A percentile compares a stretch with the other conserved stretches of the same genome.
These are phyloP conservation scores for Callaeas wilsoni DNA, from an alignment of 2,113 vertebrate species.

Conservation along the genomic window DNA sequence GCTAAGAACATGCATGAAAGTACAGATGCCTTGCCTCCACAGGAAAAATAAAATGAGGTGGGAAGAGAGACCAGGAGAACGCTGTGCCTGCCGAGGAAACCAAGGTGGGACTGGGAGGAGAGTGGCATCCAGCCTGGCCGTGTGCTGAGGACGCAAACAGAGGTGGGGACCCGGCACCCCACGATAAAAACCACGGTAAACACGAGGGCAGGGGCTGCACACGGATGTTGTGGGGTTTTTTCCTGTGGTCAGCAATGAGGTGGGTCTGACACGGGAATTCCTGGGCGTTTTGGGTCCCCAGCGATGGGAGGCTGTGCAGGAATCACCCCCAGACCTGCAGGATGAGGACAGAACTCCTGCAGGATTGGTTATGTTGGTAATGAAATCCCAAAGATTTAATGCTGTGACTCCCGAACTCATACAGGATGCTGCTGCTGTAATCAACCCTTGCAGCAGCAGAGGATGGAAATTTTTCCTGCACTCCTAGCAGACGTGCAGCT, in stretches of 20 bases:
- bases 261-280: neutral
- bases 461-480: neutral
- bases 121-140: neutral
- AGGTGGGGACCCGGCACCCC: neutral
- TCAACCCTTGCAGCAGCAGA: neutral
- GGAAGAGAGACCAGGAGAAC: neutral
- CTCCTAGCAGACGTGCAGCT: neutral
- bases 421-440: neutral
- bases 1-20: neutral
- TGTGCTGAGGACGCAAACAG: neutral
- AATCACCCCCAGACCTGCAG: neutral
- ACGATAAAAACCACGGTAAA: rapidly evolving
- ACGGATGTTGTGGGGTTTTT: rapidly evolving
- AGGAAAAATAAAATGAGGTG: neutral
- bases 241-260: neutral
- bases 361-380: neutral
- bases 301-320: rapidly evolving
- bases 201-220: neutral
- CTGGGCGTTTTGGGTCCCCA: neutral
- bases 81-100: neutral
- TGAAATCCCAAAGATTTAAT: neutral
- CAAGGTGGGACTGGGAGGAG: neutral
- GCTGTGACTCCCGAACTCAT: rapidly evolving
- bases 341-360: neutral
- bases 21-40: neutral